Evolutionary conservation across 2,113 vertebrate genomes (phyloP), one percentile per base, ranked within the genome.

Genomic region (Caretta caretta): DNA sequence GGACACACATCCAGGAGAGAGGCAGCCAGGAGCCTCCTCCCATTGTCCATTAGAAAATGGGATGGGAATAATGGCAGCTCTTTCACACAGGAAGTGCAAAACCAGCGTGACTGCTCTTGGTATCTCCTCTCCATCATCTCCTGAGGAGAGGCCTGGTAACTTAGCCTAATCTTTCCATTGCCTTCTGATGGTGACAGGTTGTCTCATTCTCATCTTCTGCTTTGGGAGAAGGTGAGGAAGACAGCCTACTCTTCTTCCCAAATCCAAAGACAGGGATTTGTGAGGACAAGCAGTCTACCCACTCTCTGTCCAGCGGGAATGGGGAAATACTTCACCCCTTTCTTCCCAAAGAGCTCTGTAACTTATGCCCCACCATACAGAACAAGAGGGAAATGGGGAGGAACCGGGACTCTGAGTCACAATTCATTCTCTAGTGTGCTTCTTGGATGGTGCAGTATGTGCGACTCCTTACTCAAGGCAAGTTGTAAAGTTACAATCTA

Each of bases 231-330:
- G 25, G 35, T 69, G 19, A 94, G 86, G 1, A 76, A 25, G 56
- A 86, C 86, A 57, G 38, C 22, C 72, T 75, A 78, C 80, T 46
- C 27, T 72, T 14, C 53, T 90, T 91, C 49, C 89, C 53, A 90
- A 94, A 94, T 22, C 25, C 49, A 42, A 80, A 84, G 27, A 20
- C 48, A 93, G 84, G 3, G 29, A 56, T 17, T 7, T 10, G 29
- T 9, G 88, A 83, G 35, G 19, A 69, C 7, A 91, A 91, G 91
- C 8, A 82, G 24, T 9, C 94, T 86, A 84, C 10, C 50, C 25
- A 7, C 51, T 96, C 86, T 50, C 59, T 42, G 42, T 27, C 20
- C 6, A 76, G 24, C 13, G 42, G 24, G 11, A 27, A 29, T 48
- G 8, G 59, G 7, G 16, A 48, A 84, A 82, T 35, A 59, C 0